Evolutionary conservation across 2,888 invertebrate genomes (phyloP).

Genomic region (Agrochola lota): DNA sequence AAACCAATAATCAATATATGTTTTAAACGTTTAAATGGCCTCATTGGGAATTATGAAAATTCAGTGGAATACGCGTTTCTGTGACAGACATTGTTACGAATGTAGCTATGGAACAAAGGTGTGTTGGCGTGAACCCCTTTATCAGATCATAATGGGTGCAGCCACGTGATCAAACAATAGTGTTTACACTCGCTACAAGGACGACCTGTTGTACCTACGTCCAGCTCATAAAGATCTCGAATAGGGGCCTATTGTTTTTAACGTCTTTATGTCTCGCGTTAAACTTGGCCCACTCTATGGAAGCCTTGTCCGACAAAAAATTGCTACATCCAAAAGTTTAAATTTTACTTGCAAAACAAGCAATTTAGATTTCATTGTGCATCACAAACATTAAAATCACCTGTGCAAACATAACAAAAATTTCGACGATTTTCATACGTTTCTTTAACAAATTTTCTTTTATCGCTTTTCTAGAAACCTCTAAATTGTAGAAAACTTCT

Average conservation of each 20-base stretch:
- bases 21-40: constrained; percentile 27
- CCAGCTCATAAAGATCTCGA: constrained; percentile 75
- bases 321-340: constrained; percentile 47
- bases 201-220: constrained; percentile 76
- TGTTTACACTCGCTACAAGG: constrained; percentile 86
- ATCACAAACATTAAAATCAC: constrained; percentile 15
- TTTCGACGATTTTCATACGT: constrained; percentile 22
- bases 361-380: constrained; percentile 45
- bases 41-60: constrained; percentile 51
- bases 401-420: constrained; percentile 38
- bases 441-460: constrained; percentile 6
- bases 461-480: constrained; percentile 12
- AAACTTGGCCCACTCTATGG: constrained; percentile 67
- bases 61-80: constrained; percentile 61
- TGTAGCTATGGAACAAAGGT: constrained; percentile 76
- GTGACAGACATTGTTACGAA: constrained; percentile 67
- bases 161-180: constrained; percentile 88
- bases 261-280: constrained; percentile 65
- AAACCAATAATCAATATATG: constrained; percentile 21
- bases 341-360: constrained; percentile 52
- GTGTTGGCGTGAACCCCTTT: constrained; percentile 78
- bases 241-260: constrained; percentile 74
- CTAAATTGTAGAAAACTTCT: constrained; percentile 12
- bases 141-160: constrained; percentile 84
- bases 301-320: constrained; percentile 62